Evolutionary conservation across 2,113 vertebrate genomes (phyloP).

Genomic region (Coptodon rendalli): DNA sequence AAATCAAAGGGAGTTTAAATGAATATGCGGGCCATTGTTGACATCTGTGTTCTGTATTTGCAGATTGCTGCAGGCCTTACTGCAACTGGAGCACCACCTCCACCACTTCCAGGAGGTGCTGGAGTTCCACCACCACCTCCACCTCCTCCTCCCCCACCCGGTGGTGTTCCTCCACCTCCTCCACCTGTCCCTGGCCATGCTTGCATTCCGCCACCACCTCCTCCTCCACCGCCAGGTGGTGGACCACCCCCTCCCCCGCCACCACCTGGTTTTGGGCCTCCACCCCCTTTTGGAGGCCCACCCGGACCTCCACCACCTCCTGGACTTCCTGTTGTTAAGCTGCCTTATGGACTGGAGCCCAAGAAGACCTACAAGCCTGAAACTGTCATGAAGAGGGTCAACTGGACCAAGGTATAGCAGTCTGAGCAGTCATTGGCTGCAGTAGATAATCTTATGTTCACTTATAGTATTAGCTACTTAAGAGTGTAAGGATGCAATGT

Average conservation of each 20-base stretch:
- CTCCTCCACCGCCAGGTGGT: constrained; percentile 58
- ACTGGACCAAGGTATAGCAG: constrained; percentile 92
- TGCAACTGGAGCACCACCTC: constrained; percentile 25
- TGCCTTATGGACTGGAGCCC: constrained; percentile 88
- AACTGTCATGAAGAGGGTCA: constrained; percentile 88
- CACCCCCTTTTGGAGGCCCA: constrained; percentile 58
- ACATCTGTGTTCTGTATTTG: background rate
- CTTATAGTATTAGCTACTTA: background rate
- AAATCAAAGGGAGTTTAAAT: background rate
- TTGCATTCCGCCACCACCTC: constrained; percentile 38
- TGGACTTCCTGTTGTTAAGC: constrained; percentile 59
- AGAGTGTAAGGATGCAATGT: background rate
- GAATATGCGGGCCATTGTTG: background rate
- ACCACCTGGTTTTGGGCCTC: constrained; percentile 60
- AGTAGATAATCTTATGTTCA: background rate
- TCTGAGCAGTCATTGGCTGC: background rate
- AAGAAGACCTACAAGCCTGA: constrained; percentile 92
- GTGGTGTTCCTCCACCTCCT: constrained; percentile 53
- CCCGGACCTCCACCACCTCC: constrained; percentile 67
- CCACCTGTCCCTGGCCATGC: constrained; percentile 55
- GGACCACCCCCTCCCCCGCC: constrained; percentile 73
- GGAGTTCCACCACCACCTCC: constrained; percentile 52
- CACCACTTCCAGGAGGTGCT: constrained; percentile 44
- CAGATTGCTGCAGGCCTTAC: constrained; percentile 65
- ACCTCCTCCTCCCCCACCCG: constrained; percentile 60